Base-by-base conservation (phyloP, 2,888 invertebrate species). In the Electrophaes corylata region DNA sequence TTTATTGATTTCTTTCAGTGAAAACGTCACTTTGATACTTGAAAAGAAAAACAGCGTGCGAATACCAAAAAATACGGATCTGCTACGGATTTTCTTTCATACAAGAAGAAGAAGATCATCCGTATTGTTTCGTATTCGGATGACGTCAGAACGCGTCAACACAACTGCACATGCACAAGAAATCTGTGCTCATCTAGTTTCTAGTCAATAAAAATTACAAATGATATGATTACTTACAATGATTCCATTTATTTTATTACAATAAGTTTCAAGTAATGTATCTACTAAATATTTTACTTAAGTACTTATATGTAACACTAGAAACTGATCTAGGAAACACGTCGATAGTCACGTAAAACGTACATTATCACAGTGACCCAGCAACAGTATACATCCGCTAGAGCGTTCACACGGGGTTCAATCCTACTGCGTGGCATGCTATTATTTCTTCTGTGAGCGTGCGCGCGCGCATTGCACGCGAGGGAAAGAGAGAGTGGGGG, bases 361-460 rank as follows among this genome's bases (percentile, higher is more conserved):
- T 41, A 26, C 52, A 58, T 49, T 55, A 56, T 56, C 51, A 44
- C 48, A 51, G 55, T 62, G 62, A 62, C 62, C 58, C 48, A 49
- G 60, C 63, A 55, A 59, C 53, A 52, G 57, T 49, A 46, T 44
- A 61, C 53, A 57, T 54, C 46, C 56, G 47, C 39, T 49, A 48
- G 55, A 57, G 45, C 57, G 57, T 56, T 66, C 64, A 56, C 61
- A 62, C 64, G 60, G 49, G 35, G 55, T 55, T 52, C 56, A 51
- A 47, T 53, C 60, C 44, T 53, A 53, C 48, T 41, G 37, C 35
- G 12, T 5, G 35, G 45, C 11, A 12, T 37, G 44, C 49, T 49
- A 45, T 41, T 35, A 18, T 26, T 37, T 37, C 18, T 40, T 18
- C 51, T 59, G 53, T 57, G 49, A 31, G 48, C 45, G 45, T 53